Evolutionary conservation across 1,140 invertebrate genomes (phyloP).

Genomic region (Lepidurus packardi): DNA sequence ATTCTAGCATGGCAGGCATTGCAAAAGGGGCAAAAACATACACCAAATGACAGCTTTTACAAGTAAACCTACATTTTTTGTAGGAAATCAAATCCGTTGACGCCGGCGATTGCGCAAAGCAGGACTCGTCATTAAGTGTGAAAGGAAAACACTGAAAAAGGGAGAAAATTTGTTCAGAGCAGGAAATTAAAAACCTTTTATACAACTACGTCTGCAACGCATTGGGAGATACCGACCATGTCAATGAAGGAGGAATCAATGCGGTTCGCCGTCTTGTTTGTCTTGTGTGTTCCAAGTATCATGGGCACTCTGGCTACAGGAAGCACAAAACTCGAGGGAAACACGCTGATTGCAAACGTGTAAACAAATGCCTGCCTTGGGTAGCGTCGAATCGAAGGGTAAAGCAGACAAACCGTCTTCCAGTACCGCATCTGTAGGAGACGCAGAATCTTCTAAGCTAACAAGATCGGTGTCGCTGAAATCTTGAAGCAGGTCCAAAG

Average conservation of each 20-base stretch:
- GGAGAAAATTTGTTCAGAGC: background rate
- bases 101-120: background rate
- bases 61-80: background rate
- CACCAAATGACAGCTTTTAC: background rate
- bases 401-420: background rate
- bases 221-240: background rate
- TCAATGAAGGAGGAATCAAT: background rate
- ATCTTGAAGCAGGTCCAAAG: conserved; percentile 20
- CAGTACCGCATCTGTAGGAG: background rate
- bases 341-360: conserved; percentile 31
- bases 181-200: background rate
- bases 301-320: conserved; percentile 24
- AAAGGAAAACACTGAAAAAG: background rate
- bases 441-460: background rate
- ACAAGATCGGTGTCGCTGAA: conserved; percentile 25
- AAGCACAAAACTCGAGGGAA: conserved; percentile 31
- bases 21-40: background rate
- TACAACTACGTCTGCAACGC: background rate
- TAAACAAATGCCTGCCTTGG: conserved; percentile 25
- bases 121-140: background rate
- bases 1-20: conserved; percentile 1
- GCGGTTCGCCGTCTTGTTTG: background rate
- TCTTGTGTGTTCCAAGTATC: background rate
- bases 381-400: background rate
- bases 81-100: background rate